Evolutionary conservation across 1,140 invertebrate species (phyloP).

Genomic region (Halictus rubicundus): DNA sequence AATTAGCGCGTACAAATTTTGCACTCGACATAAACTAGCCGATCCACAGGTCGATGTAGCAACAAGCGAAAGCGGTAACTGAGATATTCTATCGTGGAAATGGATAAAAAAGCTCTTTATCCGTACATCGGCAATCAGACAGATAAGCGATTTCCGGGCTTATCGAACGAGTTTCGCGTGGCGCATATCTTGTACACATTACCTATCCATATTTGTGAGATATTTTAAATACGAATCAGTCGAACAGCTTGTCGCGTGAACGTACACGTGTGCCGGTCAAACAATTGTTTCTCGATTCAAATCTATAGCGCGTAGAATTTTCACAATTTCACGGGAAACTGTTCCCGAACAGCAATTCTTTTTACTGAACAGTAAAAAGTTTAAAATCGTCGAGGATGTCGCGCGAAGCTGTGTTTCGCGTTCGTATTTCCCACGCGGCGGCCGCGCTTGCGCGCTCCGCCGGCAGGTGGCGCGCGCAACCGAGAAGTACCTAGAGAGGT

Average conservation of each 20-base stretch:
- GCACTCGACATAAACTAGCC: background rate
- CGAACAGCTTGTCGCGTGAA: too few species aligned
- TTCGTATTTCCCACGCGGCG: background rate
- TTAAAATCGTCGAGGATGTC: too few species aligned
- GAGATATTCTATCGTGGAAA: conserved; percentile 32
- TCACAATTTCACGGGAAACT: too few species aligned
- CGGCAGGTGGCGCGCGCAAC: background rate
- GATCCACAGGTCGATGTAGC: background rate
- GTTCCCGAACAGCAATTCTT: too few species aligned
- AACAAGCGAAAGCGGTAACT: background rate
- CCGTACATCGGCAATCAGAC: conserved; percentile 34
- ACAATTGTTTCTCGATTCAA: too few species aligned
- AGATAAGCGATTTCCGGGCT: conserved; percentile 44
- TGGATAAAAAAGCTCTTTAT: conserved; percentile 55
- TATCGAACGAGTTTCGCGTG: background rate
- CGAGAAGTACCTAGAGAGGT: too few species aligned
- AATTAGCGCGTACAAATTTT: background rate
- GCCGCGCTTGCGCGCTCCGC: accelerated
- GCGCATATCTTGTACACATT: background rate
- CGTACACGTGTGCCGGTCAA: too few species aligned
- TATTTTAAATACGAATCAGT: background rate
- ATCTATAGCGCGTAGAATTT: too few species aligned
- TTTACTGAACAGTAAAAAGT: too few species aligned
- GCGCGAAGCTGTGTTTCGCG: too few species aligned
- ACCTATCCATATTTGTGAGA: background rate